Evolutionary conservation across 2,797 vertebrate genomes (phyloP), one percentile per base, ranked within the genome.

Genomic region (Champsocephalus esox): DNA sequence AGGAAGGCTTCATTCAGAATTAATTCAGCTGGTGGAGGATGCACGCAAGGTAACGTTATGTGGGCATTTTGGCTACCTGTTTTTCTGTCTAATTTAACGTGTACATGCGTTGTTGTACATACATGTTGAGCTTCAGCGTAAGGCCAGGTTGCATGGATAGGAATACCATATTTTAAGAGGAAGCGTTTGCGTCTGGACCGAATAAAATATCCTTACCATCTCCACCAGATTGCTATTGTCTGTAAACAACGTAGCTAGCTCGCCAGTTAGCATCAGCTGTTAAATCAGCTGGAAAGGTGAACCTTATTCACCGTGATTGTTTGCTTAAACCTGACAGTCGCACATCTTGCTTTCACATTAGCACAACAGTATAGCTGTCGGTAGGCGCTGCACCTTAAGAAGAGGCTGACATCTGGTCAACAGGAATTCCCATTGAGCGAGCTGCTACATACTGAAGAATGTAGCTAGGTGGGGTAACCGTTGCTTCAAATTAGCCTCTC

Each of bases 171-270:
- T 38, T 54, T 56, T 34, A 66, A 34, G 10, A 50, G 4, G 10
- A n/a, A 3, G 1, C 4, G 3, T 4, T 34, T 46, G 45, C 6
- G 13, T 4, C 50, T 12, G 11, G 3, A 16, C 12, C 5, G 24
- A 21, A 16, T 16, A 12, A 70, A 41, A 19, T 17, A 57, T 13
- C 43, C 14, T 10, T 45, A 41, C 8, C 60, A 55, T 72, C 70
- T 54, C 41, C 68, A n/a, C 83, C 88, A 84, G 91, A 88, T 90
- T 77, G 80, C 87, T 60, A 86, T 91, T 88, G 88, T 92, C 88
- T 84, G 87, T 90, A 88, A 90, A 91, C 92, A 91, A 86, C 78
- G 88, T 88, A 58, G 89, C 82, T 88, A 88, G 89, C 79, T 87
- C 87, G 83, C 83, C 16, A 6, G 61, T 76, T 87, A 90, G 90